Percentiles rank a stretch among this genome's conserved stretches.
Conservation (phyloP, 92 coral and sea anemone species). For the Phenganax subtilis region DNA sequence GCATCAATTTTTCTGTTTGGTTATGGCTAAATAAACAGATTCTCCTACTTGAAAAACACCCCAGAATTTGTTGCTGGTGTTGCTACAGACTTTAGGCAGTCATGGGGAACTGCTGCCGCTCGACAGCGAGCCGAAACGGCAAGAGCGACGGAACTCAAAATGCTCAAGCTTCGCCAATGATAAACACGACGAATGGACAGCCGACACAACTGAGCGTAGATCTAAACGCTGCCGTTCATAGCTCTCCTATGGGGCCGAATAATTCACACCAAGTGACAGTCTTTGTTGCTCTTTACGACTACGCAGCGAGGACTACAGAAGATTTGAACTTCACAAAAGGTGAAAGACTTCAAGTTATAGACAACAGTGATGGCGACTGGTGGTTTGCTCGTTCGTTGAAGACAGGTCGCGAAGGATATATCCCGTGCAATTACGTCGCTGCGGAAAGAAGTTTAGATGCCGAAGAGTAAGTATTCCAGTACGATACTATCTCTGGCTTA, state of each 20-base stretch:
- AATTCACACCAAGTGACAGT: constrained; percentile 40
- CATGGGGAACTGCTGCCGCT: constrained; percentile 45
- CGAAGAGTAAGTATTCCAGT: constrained; percentile 84
- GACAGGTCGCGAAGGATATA: constrained; percentile 79
- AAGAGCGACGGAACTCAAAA: constrained; percentile 5
- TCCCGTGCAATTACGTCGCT: constrained; percentile 97
- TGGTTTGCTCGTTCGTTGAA: constrained; percentile 89
- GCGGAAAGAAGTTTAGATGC: constrained; percentile 89
- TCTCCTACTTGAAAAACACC: constrained; percentile 2
- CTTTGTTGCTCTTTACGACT: constrained; percentile 91
- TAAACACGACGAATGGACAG: constrained; percentile 29
- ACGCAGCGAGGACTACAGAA: constrained; percentile 93
- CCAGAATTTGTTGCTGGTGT: background rate
- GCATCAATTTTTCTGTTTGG: constrained; percentile 20
- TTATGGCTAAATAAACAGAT: constrained; percentile 13
- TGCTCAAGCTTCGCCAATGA: constrained; percentile 25
- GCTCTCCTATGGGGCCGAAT: constrained; percentile 6
- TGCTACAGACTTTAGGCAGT: constrained; percentile 13
- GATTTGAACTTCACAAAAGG: constrained; percentile 93
- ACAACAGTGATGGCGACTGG: constrained; percentile 99
- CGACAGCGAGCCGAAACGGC: constrained; percentile 13
- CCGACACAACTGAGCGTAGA: constrained; percentile 18
- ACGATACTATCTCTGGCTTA: constrained; percentile 7
- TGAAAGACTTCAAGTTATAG: constrained; percentile 87
- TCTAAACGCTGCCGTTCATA: background rate